These are phyloP conservation scores for Strigops habroptila DNA, from an alignment of 2,113 vertebrate species.

Conservation along the genomic window DNA sequence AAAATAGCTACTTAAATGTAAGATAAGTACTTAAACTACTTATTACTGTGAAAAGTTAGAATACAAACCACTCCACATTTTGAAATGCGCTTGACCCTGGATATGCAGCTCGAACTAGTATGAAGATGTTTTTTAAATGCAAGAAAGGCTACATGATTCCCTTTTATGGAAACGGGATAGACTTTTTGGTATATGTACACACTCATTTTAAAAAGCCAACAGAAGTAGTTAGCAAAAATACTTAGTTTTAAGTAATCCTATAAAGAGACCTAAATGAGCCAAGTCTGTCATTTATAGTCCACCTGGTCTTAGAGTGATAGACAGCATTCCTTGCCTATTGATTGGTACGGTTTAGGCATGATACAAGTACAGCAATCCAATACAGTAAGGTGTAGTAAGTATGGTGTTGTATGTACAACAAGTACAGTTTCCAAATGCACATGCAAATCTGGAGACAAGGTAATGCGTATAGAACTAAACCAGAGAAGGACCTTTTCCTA, in stretches of 20 bases:
- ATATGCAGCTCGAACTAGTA: not conserved
- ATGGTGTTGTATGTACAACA: not conserved
- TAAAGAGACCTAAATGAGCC: not conserved
- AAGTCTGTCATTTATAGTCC: not conserved
- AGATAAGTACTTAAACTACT: not conserved
- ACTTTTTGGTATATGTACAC: fast-evolving
- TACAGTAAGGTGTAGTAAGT: not conserved
- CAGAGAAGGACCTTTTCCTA: not conserved
- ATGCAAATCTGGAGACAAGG: not conserved
- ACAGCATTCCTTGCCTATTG: not conserved
- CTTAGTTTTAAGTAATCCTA: not conserved
- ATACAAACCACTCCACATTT: not conserved
- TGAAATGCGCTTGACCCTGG: not conserved
- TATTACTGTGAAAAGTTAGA: not conserved
- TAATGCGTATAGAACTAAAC: not conserved
- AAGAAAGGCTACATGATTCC: not conserved
- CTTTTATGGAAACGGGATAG: not conserved
- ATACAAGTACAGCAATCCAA: not conserved
- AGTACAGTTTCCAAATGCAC: not conserved
- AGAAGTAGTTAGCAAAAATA: not conserved
- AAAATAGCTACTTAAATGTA: not conserved
- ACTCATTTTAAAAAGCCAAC: not conserved
- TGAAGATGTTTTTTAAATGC: not conserved
- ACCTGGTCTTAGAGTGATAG: not conserved
- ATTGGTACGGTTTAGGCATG: not conserved